Conservation (phyloP, 2,888 invertebrate species). For the Automeris io region DNA sequence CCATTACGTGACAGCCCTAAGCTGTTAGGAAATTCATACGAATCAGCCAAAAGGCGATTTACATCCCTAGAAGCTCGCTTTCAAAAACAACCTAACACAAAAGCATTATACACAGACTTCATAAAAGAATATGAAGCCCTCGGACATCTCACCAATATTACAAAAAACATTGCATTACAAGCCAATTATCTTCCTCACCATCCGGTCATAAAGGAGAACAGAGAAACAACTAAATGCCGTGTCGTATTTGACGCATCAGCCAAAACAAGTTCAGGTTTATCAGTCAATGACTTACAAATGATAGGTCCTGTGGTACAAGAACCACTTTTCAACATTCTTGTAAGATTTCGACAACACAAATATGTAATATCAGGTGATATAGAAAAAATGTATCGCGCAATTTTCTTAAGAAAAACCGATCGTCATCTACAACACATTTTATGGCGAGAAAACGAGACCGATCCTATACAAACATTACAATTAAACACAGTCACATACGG, state of each 20-base stretch:
- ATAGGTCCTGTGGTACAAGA: too few relatives aligned
- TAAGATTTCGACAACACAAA: too few relatives aligned
- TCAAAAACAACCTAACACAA: slow-evolving; percentile 11
- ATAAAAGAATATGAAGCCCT: slow-evolving; percentile 13
- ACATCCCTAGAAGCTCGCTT: slow-evolving; percentile 14
- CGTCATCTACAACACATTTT: slow-evolving; percentile 16
- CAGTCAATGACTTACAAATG: too few relatives aligned
- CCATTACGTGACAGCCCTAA: slow-evolving; percentile 14
- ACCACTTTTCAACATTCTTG: too few relatives aligned
- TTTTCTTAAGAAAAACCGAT: too few relatives aligned
- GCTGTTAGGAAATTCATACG: slow-evolving; percentile 15
- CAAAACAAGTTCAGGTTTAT: slow-evolving; percentile 9
- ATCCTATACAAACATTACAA: slow-evolving; percentile 9
- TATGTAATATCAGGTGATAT: too few relatives aligned
- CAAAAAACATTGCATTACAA: not conserved
- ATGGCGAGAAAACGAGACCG: slow-evolving; percentile 12
- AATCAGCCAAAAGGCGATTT: slow-evolving; percentile 14
- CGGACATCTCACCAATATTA: slow-evolving; percentile 9
- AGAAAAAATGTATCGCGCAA: too few relatives aligned
- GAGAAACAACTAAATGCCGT: too few relatives aligned
- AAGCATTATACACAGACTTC: slow-evolving; percentile 11
- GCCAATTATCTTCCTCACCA: too few relatives aligned
- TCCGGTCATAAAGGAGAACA: too few relatives aligned
- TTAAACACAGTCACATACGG: slow-evolving; percentile 20
- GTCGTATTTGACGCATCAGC: too few relatives aligned